Percentiles rank a stretch among this genome's conserved stretches.
Conservation (phyloP, 1,140 invertebrate species). For the Aphidius ervi region DNA sequence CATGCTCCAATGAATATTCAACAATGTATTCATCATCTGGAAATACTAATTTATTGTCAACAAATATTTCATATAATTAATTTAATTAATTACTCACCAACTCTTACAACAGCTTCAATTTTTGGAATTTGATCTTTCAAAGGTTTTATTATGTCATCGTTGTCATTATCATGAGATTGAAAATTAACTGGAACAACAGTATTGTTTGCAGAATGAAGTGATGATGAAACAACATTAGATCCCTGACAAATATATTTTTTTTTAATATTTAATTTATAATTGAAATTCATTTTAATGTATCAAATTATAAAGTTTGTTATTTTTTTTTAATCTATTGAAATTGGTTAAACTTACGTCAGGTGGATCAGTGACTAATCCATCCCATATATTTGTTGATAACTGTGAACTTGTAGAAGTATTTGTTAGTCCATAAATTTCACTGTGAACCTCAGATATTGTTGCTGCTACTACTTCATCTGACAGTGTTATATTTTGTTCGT, state of each 20-base stretch:
- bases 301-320: background rate
- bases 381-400: constrained; percentile 43
- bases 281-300: background rate
- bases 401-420: constrained; percentile 39
- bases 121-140: constrained; percentile 49
- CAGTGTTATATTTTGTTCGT: constrained; percentile 38
- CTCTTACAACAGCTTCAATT: constrained; percentile 48
- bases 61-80: constrained; percentile 6
- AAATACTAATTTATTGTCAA: constrained; percentile 59
- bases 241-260: background rate
- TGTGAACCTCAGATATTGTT: constrained; percentile 27
- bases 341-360: constrained; percentile 10
- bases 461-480: constrained; percentile 31
- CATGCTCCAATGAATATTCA: constrained; percentile 96
- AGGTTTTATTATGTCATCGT: constrained; percentile 37
- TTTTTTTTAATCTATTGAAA: constrained; percentile 8
- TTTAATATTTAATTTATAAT: no score
- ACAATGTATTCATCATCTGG: constrained; percentile 93
- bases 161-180: constrained; percentile 28
- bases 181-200: constrained; percentile 27
- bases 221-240: constrained; percentile 18
- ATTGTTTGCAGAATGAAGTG: constrained; percentile 28
- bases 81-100: constrained; percentile 39
- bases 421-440: constrained; percentile 38
- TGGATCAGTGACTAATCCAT: constrained; percentile 28